A percentile compares a stretch with the other conserved stretches of the same genome.
phyloP scores from a whole-genome alignment of 2,888 invertebrate genomes.

The Petrolisthes cinctipes region DNA sequence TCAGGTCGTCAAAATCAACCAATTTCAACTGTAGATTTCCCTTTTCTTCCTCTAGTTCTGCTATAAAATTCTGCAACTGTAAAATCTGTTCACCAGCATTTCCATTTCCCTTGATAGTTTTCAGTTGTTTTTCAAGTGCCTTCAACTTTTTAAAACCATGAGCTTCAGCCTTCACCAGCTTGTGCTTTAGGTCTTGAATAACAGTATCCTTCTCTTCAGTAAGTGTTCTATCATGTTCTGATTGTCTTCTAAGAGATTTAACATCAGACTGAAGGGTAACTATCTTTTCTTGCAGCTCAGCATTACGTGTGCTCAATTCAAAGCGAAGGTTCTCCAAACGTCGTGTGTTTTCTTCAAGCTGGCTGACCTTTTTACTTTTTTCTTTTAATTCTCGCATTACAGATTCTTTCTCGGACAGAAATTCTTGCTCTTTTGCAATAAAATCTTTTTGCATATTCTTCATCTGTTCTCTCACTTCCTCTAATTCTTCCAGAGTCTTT shows the following conservation, averaged over 20 bases:
- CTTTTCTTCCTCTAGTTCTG: conserved; percentile 90
- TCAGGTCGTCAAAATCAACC: conserved; percentile 80
- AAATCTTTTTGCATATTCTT: conserved; percentile 57
- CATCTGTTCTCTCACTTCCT: conserved; percentile 55
- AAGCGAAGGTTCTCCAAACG: conserved; percentile 68
- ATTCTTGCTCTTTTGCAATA: conserved; percentile 68
- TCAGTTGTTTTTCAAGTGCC: conserved; percentile 79
- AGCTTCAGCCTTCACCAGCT: conserved; percentile 62
- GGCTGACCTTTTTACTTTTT: conserved; percentile 50
- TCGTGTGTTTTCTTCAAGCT: conserved; percentile 67
- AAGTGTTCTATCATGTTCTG: conserved; percentile 82
- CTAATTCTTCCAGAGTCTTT: conserved; percentile 68
- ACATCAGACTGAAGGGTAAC: conserved; percentile 70
- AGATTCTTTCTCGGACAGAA: conserved; percentile 68
- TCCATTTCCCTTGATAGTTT: conserved; percentile 70
- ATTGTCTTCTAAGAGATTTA: conserved; percentile 77
- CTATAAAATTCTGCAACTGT: conserved; percentile 73
- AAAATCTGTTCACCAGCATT: conserved; percentile 66
- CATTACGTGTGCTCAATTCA: conserved; percentile 68
- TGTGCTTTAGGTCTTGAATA: conserved; percentile 61
- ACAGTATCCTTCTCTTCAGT: conserved; percentile 36
- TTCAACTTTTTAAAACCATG: conserved; percentile 77
- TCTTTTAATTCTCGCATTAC: conserved; percentile 44
- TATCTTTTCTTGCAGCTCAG: conserved; percentile 72
- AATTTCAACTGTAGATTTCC: conserved; percentile 88